phyloP scores from a whole-genome alignment of 2,888 invertebrate species.

The Pomacea canaliculata region DNA sequence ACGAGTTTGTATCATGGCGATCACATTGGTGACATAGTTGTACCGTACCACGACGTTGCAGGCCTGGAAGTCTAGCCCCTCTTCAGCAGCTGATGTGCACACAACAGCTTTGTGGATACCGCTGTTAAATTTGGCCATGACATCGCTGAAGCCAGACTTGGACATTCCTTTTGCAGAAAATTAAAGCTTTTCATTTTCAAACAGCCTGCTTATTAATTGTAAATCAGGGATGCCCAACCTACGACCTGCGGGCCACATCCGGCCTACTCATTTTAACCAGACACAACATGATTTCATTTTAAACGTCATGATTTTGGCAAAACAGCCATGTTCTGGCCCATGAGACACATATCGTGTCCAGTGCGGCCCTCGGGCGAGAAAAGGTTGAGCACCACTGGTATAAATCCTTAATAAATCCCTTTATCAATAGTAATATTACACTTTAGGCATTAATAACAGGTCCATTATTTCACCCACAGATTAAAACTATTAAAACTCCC shows the following conservation, averaged over 20 bases:
- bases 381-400: neutral
- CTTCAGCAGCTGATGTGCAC: slow-evolving; percentile 67
- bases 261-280: too few species aligned
- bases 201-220: neutral
- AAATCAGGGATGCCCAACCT: neutral
- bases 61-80: slow-evolving; percentile 64
- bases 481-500: too few species aligned
- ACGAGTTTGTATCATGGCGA: slow-evolving; percentile 63
- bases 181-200: neutral
- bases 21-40: slow-evolving; percentile 66
- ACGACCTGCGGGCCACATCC: too few species aligned
- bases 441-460: too few species aligned
- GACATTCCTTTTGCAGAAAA: slow-evolving; percentile 57
- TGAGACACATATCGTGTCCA: too few species aligned
- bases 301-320: too few species aligned
- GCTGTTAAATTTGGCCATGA: slow-evolving; percentile 55
- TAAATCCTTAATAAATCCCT: neutral
- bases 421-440: neutral
- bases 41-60: slow-evolving; percentile 67
- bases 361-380: too few species aligned
- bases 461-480: too few species aligned
- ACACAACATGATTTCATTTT: too few species aligned
- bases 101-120: slow-evolving; percentile 62
- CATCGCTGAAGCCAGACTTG: slow-evolving; percentile 54
- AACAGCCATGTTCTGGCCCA: too few species aligned